Evolutionary conservation across 2,113 vertebrate species (phyloP).

Genomic region (Carassius carassius): DNA sequence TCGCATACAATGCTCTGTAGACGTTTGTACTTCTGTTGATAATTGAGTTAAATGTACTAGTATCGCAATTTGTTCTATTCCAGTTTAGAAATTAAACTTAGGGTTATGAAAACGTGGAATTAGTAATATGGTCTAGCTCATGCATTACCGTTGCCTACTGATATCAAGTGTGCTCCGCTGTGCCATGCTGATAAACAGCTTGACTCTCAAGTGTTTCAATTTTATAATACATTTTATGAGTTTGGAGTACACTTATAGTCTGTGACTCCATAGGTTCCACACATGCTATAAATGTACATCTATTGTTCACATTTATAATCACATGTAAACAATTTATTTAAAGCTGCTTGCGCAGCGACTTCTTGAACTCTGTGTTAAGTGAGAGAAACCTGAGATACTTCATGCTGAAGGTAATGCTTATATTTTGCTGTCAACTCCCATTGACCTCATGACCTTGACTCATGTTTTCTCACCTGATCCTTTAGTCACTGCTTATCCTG

Average conservation of each 20-base stretch:
- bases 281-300: not conserved
- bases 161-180: not conserved
- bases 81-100: not conserved
- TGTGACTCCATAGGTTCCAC: not conserved
- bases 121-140: not conserved
- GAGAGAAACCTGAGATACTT: not conserved
- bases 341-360: not conserved
- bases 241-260: not conserved
- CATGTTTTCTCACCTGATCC: not conserved
- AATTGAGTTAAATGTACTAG: not conserved
- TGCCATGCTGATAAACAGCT: not conserved
- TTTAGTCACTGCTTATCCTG: not conserved
- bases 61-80: not conserved
- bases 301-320: not conserved
- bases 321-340: not conserved
- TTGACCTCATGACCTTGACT: not conserved
- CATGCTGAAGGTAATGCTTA: not conserved
- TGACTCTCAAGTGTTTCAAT: not conserved
- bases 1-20: not conserved
- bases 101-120: not conserved
- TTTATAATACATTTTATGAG: not conserved
- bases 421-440: conserved; percentile 4
- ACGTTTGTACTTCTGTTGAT: not conserved
- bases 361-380: not conserved
- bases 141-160: conserved; percentile 35